Conservation (phyloP, 1,140 invertebrate genomes). For the Lepeophtheirus salmonis region DNA sequence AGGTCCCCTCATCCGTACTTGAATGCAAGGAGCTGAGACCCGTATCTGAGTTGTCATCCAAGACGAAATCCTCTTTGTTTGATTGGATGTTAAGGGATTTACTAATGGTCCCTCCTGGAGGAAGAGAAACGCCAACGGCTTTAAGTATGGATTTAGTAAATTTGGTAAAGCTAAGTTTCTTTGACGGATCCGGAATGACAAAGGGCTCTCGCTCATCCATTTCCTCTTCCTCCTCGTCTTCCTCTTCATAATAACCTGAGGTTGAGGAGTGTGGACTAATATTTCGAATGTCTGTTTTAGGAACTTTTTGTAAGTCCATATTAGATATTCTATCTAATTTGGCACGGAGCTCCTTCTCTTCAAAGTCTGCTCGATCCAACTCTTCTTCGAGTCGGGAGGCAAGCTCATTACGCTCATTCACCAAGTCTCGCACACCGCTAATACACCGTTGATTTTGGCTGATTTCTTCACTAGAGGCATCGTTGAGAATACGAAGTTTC, state of each 20-base stretch:
- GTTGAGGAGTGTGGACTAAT: neutral
- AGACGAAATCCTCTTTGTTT: conserved; percentile 30
- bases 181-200: neutral
- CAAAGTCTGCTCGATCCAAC: neutral
- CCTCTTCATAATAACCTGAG: neutral
- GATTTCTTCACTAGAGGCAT: neutral
- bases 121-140: neutral
- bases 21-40: conserved; percentile 36
- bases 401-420: neutral
- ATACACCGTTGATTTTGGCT: neutral
- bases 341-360: neutral
- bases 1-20: conserved; percentile 30
- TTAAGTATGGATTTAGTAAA: conserved; percentile 11
- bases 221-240: neutral
- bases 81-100: conserved; percentile 22
- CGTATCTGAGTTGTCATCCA: conserved; percentile 37
- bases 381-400: neutral
- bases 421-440: neutral
- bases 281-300: neutral
- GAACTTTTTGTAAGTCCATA: neutral
- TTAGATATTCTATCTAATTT: neutral
- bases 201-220: neutral
- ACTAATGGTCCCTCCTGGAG: conserved; percentile 7
- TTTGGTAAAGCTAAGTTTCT: conserved; percentile 7
- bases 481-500: neutral